Evolutionary conservation across 2,113 vertebrate species (phyloP).

Genomic region (Glaucidium brasilianum): DNA sequence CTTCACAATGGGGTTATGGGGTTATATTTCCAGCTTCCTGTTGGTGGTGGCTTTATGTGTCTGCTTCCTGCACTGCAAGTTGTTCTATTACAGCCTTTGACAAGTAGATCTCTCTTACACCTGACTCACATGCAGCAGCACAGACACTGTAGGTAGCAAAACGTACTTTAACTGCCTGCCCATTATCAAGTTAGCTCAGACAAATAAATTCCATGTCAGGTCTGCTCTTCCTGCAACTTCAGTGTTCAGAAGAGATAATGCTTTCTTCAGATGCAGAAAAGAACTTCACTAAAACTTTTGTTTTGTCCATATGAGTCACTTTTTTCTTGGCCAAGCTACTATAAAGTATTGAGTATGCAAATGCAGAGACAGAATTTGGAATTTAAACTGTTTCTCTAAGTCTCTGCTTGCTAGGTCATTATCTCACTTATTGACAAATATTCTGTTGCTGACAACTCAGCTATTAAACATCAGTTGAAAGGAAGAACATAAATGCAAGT

Average conservation of each 20-base stretch:
- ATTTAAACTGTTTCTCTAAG: background rate
- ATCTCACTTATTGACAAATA: background rate
- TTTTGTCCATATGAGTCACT: background rate
- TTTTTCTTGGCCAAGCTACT: background rate
- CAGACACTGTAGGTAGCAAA: background rate
- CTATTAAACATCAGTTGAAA: background rate
- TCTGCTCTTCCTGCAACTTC: background rate
- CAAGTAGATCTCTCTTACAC: accelerated
- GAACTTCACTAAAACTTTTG: background rate
- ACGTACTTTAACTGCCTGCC: background rate
- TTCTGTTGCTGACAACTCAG: background rate
- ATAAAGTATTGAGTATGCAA: background rate
- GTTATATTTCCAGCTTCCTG: background rate
- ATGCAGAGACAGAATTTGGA: background rate
- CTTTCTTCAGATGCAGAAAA: background rate
- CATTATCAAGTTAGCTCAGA: background rate
- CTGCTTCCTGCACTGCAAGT: background rate
- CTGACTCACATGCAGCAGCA: background rate
- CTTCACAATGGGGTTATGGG: background rate
- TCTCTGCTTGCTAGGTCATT: background rate
- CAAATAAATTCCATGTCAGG: background rate
- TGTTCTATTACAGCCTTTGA: background rate
- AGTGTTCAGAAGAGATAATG: background rate
- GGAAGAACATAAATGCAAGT: background rate
- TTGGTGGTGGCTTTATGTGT: background rate